phyloP scores from a whole-genome alignment of 2,113 vertebrate genomes.

The Oreotrochilus melanogaster region DNA sequence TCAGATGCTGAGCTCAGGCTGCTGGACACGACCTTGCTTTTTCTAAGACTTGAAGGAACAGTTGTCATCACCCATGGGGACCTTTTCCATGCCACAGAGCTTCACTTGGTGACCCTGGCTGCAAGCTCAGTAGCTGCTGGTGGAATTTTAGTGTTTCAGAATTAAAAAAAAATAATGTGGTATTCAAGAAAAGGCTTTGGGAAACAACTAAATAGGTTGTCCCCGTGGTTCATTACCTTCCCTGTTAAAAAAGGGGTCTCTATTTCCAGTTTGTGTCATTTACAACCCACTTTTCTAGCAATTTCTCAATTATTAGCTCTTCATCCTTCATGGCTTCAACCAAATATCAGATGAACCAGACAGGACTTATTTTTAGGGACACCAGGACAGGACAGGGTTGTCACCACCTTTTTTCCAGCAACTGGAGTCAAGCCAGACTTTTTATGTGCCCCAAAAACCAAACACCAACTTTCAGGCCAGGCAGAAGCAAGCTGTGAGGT shows the following conservation, averaged over 20 bases:
- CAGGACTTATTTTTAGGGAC: not conserved
- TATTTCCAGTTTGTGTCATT: not conserved
- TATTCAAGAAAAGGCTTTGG: not conserved
- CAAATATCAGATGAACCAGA: not conserved
- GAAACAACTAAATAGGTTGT: not conserved
- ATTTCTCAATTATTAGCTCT: not conserved
- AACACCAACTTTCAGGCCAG: accelerated
- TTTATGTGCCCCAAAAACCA: not conserved
- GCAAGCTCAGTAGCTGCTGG: not conserved
- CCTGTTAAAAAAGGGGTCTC: not conserved
- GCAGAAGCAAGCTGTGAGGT: not conserved
- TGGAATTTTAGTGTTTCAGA: not conserved
- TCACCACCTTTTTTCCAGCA: not conserved
- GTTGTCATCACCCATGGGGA: not conserved
- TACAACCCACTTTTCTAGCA: not conserved
- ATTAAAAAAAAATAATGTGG: too few species aligned
- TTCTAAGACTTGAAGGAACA: not conserved
- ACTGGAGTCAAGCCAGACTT: not conserved
- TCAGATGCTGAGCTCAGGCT: not conserved
- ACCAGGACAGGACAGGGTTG: not conserved
- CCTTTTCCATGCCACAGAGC: not conserved
- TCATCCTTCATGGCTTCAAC: not conserved
- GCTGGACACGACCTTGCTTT: not conserved
- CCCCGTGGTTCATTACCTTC: not conserved
- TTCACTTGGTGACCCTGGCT: not conserved